Conservation (phyloP, 2,888 invertebrate species). For the Fissipunctia ypsillon region DNA sequence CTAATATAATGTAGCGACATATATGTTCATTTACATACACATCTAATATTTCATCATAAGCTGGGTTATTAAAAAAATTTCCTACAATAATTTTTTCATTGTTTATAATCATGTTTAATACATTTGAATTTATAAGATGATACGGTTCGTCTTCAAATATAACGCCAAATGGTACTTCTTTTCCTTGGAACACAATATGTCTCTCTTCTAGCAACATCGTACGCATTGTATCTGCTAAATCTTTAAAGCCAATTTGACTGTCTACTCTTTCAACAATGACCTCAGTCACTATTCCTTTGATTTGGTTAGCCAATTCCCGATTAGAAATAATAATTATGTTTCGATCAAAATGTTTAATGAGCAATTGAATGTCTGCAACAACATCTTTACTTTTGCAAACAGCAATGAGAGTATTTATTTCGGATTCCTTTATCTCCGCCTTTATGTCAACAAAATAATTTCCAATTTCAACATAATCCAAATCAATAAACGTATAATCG, state of each 20-base stretch:
- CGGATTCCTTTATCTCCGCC: conserved; percentile 27
- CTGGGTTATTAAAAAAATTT: conserved; percentile 23
- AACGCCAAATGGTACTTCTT: conserved; percentile 28
- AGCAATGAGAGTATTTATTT: conserved; percentile 28
- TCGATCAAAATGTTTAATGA: conserved; percentile 31
- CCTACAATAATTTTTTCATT: conserved; percentile 47
- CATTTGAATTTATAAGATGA: conserved; percentile 39
- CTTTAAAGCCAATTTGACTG: conserved; percentile 34
- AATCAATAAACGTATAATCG: conserved; percentile 47
- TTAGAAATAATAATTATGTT: conserved; percentile 47
- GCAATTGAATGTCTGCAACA: conserved; percentile 7
- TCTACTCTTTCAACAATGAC: conserved; percentile 21
- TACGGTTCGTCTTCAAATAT: conserved; percentile 24
- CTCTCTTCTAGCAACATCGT: conserved; percentile 42
- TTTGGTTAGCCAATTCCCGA: conserved; percentile 1
- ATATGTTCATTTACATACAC: conserved; percentile 47
- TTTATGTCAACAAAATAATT: conserved; percentile 47
- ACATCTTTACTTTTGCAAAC: conserved; percentile 24
- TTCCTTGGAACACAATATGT: conserved; percentile 52
- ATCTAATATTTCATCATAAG: conserved; percentile 41
- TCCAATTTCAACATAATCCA: conserved; percentile 37
- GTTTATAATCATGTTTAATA: conserved; percentile 47
- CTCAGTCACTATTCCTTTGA: not conserved
- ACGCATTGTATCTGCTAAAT: conserved; percentile 27
- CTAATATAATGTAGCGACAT: conserved; percentile 47